phyloP scores from a whole-genome alignment of 2,888 invertebrate species.

The Phortica okadai region DNA sequence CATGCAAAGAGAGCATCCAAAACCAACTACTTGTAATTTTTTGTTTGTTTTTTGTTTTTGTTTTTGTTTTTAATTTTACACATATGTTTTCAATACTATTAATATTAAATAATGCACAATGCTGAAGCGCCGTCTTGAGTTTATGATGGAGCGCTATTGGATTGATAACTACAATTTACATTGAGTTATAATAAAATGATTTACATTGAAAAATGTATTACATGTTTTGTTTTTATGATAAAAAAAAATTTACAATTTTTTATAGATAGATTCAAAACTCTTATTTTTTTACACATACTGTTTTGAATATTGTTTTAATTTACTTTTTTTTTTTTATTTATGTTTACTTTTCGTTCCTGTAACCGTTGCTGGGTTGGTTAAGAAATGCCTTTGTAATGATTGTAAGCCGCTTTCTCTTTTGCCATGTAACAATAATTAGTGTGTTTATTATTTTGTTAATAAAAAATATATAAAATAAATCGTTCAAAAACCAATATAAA shows the following conservation, averaged over 20 bases:
- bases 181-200: neutral
- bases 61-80: neutral
- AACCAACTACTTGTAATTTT: conserved; percentile 17
- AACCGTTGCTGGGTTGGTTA: neutral
- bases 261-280: neutral
- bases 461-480: neutral
- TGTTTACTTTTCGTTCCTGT: neutral
- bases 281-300: neutral
- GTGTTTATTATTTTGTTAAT: neutral
- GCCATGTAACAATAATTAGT: neutral
- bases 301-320: neutral
- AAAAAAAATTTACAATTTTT: neutral
- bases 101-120: neutral
- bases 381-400: neutral
- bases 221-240: neutral
- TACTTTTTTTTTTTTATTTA: neutral
- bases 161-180: neutral
- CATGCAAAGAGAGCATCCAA: conserved; percentile 22
- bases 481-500: conserved; percentile 1
- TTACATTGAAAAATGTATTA: neutral
- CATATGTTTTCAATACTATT: neutral
- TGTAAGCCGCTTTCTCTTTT: neutral
- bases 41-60: neutral
- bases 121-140: neutral
- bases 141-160: neutral